phyloP scores from a whole-genome alignment of 2,113 vertebrate genomes.

The Tupaia tana region DNA sequence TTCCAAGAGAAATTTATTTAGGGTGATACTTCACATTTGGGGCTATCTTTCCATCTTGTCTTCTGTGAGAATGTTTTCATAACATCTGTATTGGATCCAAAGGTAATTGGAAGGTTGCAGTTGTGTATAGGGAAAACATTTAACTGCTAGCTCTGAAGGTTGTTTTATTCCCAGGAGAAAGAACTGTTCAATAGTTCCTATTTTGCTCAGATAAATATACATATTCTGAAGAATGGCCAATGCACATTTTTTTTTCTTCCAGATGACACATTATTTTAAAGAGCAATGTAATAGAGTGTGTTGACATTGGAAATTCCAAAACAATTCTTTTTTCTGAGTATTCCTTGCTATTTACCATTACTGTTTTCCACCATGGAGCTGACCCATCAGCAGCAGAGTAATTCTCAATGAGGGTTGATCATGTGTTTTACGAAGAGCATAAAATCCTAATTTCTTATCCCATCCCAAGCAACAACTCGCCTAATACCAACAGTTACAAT shows the following conservation, averaged over 20 bases:
- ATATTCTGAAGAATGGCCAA: neutral
- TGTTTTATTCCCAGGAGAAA: neutral
- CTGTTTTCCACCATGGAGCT: neutral
- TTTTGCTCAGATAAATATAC: neutral
- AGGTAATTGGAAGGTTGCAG: neutral
- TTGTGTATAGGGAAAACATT: neutral
- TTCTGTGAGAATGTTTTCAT: slow-evolving; percentile 1
- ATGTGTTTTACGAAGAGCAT: slow-evolving; percentile 26
- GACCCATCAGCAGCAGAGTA: neutral
- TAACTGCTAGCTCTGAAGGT: neutral
- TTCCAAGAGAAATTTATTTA: neutral
- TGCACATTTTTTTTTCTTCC: neutral
- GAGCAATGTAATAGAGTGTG: neutral
- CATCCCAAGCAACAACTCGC: neutral
- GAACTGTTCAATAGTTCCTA: slow-evolving; percentile 3
- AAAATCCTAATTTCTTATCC: slow-evolving; percentile 42
- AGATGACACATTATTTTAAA: neutral
- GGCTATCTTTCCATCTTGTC: neutral
- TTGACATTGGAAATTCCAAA: neutral
- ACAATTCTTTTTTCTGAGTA: neutral
- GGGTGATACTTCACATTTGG: slow-evolving; percentile 13
- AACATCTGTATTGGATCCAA: neutral
- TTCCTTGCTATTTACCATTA: neutral
- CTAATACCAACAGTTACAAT: neutral
- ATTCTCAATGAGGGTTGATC: neutral